Conservation (phyloP, 2,797 vertebrate genomes). For the Numenius phaeopus region DNA sequence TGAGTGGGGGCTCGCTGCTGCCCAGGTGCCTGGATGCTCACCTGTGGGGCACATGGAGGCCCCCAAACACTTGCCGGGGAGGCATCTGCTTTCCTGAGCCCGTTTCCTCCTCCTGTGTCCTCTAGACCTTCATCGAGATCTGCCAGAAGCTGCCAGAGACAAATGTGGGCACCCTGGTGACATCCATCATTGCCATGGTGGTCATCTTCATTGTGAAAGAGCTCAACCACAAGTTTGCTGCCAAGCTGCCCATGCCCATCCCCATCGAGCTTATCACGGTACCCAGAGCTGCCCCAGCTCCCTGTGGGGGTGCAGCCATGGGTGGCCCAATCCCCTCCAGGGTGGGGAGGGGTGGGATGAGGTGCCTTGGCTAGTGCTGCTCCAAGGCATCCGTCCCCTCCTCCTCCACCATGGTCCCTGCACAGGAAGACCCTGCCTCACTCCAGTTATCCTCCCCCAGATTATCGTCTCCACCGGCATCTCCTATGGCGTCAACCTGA, state of each 20-base stretch:
- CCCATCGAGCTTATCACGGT: conserved; percentile 93
- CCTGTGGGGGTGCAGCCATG: not conserved
- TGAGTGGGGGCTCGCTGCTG: conserved; percentile 54
- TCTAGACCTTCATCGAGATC: conserved; percentile 86
- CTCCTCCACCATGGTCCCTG: not conserved
- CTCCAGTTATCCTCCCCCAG: conserved; percentile 72
- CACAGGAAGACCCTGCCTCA: not conserved
- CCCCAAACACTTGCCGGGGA: not conserved
- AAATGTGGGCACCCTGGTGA: conserved; percentile 82
- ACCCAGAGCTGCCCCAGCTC: conserved; percentile 15
- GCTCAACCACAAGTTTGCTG: conserved; percentile 82
- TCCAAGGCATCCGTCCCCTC: not conserved
- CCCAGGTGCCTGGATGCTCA: rapidly evolving
- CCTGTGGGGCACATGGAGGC: not conserved
- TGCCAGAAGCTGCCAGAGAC: conserved; percentile 83
- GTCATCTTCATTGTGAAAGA: conserved; percentile 86
- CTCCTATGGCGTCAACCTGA: conserved; percentile 81
- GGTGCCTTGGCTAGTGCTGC: not conserved
- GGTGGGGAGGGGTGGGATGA: not conserved
- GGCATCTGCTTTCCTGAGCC: not conserved
- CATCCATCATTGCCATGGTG: conserved; percentile 83
- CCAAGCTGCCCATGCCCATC: conserved; percentile 86
- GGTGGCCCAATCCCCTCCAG: not conserved
- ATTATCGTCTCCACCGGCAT: conserved; percentile 90
- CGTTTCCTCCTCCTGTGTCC: not conserved